phyloP scores from a whole-genome alignment of 2,888 invertebrate genomes.

The Sarcophaga carnaria region DNA sequence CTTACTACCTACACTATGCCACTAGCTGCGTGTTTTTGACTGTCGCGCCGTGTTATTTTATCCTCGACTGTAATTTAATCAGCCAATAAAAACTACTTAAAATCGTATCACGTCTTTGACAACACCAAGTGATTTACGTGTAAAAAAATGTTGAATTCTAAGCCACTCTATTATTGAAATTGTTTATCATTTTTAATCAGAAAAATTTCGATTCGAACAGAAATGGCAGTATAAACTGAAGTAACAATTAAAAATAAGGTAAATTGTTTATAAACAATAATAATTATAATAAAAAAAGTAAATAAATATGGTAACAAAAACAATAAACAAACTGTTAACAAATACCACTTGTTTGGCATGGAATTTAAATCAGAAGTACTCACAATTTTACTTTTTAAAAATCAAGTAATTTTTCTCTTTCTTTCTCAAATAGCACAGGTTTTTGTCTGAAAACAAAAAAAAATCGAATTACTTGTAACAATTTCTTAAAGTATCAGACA shows the following conservation, averaged over 20 bases:
- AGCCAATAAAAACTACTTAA: conserved; percentile 7
- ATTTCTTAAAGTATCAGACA: not conserved
- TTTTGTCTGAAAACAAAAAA: no score
- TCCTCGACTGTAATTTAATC: not conserved
- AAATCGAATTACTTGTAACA: no score
- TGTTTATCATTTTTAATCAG: not conserved
- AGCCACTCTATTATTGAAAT: not conserved
- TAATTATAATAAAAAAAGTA: not conserved
- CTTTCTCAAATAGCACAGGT: no score
- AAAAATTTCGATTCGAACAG: not conserved
- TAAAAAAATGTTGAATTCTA: conserved; percentile 8
- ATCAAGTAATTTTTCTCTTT: no score
- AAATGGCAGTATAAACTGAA: not conserved
- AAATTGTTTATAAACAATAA: not conserved
- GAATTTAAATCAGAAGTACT: not conserved
- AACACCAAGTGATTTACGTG: not conserved
- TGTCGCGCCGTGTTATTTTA: not conserved
- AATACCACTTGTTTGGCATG: not conserved
- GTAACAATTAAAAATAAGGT: conserved; percentile 18
- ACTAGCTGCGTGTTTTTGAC: no score
- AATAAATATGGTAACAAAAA: conserved; percentile 3
- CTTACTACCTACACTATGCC: no score
- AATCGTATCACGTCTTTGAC: conserved; percentile 47
- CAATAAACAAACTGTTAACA: conserved; percentile 5
- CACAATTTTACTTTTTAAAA: no score